Percentiles rank a stretch among this genome's conserved stretches.
phyloP scores from a whole-genome alignment of 2,797 vertebrate genomes.

The Notolabrus celidotus region DNA sequence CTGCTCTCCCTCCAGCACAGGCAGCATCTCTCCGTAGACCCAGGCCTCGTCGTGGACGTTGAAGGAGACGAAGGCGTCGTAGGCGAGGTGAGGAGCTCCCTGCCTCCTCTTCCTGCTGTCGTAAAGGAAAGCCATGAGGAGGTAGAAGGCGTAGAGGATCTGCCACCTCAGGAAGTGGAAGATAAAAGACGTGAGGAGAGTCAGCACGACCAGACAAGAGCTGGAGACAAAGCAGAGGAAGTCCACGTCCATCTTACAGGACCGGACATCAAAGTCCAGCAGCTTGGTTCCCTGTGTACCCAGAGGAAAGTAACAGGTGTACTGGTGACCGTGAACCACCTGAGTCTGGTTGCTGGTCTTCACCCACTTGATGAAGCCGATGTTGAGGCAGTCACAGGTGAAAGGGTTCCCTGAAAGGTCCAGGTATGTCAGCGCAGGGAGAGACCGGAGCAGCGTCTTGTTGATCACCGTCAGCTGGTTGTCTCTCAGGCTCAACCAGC shows the following conservation, averaged over 20 bases:
- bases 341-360: background rate
- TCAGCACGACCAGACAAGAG: slow-evolving; percentile 40
- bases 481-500: background rate
- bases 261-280: slow-evolving; percentile 51
- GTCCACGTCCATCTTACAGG: slow-evolving; percentile 20
- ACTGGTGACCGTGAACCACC: background rate
- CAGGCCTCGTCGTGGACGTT: slow-evolving; percentile 73
- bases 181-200: slow-evolving; percentile 48
- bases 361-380: background rate
- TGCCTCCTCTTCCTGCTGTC: slow-evolving; percentile 51
- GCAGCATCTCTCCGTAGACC: slow-evolving; percentile 71
- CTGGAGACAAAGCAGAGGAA: slow-evolving; percentile 64
- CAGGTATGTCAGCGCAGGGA: background rate
- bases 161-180: slow-evolving; percentile 68
- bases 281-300: slow-evolving; percentile 41
- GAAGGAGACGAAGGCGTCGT: slow-evolving; percentile 79
- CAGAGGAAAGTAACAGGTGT: background rate
- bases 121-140: slow-evolving; percentile 62
- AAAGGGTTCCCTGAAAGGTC: background rate
- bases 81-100: slow-evolving; percentile 28
- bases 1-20: slow-evolving; percentile 69
- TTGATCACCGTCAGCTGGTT: background rate
- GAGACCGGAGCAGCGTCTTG: background rate
- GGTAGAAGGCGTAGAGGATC: slow-evolving; percentile 60
- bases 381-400: background rate